Evolutionary conservation across 2,113 vertebrate genomes (phyloP).

Genomic region (Apteryx owenii): DNA sequence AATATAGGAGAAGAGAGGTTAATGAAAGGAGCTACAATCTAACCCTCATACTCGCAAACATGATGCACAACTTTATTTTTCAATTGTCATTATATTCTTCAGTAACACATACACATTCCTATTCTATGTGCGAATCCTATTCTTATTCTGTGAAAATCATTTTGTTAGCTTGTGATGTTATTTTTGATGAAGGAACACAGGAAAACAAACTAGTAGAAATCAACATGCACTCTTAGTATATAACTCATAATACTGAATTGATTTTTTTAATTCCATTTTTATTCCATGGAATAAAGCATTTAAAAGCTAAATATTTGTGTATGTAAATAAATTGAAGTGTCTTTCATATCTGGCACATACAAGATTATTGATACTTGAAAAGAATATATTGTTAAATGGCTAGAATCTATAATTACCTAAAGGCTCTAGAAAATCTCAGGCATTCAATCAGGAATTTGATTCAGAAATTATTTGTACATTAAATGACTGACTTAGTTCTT

Average conservation of each 20-base stretch:
- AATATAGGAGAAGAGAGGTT: background rate
- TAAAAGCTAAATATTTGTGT: background rate
- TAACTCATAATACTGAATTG: background rate
- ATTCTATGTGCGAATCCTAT: background rate
- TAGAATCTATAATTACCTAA: background rate
- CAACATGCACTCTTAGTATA: background rate
- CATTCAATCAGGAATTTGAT: background rate
- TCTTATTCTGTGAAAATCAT: background rate
- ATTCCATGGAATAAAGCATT: background rate
- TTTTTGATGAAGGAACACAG: background rate
- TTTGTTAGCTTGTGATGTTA: background rate
- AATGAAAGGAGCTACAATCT: background rate
- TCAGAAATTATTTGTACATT: background rate
- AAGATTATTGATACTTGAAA: background rate
- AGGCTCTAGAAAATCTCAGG: background rate
- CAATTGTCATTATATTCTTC: background rate
- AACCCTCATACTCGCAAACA: background rate
- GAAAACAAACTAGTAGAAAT: background rate
- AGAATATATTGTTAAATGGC: background rate
- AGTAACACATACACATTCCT: background rate
- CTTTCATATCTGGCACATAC: background rate
- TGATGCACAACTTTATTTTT: background rate
- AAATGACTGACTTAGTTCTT: background rate
- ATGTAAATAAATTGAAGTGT: background rate
- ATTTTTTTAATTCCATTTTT: background rate